Percentiles rank a stretch among this genome's conserved stretches.
Evolutionary conservation across 2,888 invertebrate genomes (phyloP).

Genomic region (Trissolcus brochymenae): DNA sequence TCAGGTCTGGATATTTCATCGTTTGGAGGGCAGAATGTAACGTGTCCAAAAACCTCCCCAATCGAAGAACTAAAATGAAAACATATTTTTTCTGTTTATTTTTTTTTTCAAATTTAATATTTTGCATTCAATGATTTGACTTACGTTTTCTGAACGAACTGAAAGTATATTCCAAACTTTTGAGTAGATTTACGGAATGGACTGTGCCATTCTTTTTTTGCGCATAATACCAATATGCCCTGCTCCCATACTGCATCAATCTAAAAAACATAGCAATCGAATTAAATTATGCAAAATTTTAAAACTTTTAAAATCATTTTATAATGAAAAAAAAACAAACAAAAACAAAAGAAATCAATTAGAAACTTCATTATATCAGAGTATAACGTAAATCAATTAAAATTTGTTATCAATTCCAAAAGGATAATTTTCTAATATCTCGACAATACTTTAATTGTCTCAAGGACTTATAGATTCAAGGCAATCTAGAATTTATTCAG

Average conservation of each 20-base stretch:
- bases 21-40: slow-evolving; percentile 85
- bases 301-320: no score
- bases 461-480: no score
- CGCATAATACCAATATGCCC: slow-evolving; percentile 87
- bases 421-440: neutral
- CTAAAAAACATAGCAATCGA: slow-evolving; percentile 77
- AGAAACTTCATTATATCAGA: no score
- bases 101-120: neutral
- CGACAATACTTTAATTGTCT: neutral
- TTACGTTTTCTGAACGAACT: slow-evolving; percentile 92
- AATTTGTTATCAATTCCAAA: no score
- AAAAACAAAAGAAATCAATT: no score
- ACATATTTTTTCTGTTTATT: neutral
- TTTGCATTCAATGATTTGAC: slow-evolving; percentile 12
- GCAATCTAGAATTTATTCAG: no score
- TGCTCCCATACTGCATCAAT: slow-evolving; percentile 88
- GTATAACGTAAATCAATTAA: no score
- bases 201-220: slow-evolving; percentile 79
- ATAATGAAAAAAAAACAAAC: no score
- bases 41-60: slow-evolving; percentile 90
- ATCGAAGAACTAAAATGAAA: slow-evolving; percentile 83
- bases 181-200: slow-evolving; percentile 84
- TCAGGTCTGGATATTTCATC: slow-evolving; percentile 84
- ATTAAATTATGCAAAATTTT: no score
- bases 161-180: slow-evolving; percentile 88